Percentiles rank a stretch among this genome's conserved stretches.
Evolutionary conservation across 2,888 invertebrate genomes (phyloP).

Genomic region (Calameuta idolon): DNA sequence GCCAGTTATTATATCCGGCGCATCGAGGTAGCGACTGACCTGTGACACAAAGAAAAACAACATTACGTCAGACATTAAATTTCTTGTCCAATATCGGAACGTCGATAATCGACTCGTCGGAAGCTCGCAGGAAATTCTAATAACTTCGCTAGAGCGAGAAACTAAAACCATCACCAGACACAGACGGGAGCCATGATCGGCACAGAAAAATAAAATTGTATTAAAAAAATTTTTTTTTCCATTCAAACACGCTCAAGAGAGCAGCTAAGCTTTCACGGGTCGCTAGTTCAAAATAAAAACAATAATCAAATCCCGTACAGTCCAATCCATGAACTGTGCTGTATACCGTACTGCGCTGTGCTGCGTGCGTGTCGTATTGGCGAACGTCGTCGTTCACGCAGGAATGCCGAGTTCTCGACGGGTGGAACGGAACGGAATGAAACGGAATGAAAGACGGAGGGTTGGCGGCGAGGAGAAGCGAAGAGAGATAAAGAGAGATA

Average conservation of each 20-base stretch:
- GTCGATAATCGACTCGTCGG: background rate
- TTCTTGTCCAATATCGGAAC: background rate
- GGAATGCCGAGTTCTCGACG: background rate
- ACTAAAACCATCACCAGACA: background rate
- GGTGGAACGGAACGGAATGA: slow-evolving; percentile 1
- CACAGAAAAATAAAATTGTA: too few relatives aligned
- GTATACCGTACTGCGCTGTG: background rate
- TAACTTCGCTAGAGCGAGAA: background rate
- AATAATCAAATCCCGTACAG: slow-evolving; percentile 34
- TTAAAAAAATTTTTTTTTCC: too few relatives aligned
- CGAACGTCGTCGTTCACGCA: background rate
- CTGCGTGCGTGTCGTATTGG: slow-evolving; percentile 1
- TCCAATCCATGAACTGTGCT: background rate
- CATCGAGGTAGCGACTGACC: slow-evolving; percentile 72
- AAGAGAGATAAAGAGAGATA: background rate
- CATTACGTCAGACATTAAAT: background rate
- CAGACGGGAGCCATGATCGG: background rate
- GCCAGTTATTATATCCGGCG: slow-evolving; percentile 72
- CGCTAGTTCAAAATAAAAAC: slow-evolving; percentile 43
- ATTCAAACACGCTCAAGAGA: background rate
- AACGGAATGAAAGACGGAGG: background rate
- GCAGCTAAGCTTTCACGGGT: slow-evolving; percentile 37
- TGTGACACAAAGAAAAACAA: slow-evolving; percentile 39
- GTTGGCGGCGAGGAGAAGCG: background rate
- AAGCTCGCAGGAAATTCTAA: background rate